These are phyloP conservation scores for Berghia stephanieae DNA, from an alignment of 1,140 invertebrate genomes.

Conservation along the genomic window DNA sequence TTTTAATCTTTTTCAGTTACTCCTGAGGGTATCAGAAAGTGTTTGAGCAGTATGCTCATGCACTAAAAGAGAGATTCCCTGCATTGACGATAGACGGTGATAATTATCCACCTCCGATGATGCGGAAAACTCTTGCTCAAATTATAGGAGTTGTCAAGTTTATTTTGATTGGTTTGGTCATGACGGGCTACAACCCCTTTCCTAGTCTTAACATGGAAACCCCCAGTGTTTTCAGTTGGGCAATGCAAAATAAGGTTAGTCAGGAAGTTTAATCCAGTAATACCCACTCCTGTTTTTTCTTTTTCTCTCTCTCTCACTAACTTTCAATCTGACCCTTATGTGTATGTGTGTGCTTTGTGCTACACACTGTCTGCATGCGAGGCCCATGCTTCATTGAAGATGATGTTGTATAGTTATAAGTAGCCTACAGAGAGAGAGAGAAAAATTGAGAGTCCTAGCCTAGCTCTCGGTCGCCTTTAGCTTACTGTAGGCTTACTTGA, in stretches of 20 bases:
- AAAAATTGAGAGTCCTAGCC: too few relatives aligned
- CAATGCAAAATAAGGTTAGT: slow-evolving; percentile 84
- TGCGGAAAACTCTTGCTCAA: slow-evolving; percentile 85
- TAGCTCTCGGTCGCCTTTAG: too few relatives aligned
- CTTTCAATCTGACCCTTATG: not conserved
- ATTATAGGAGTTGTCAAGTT: slow-evolving; percentile 81
- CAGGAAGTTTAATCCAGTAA: not conserved
- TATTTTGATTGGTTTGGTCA: slow-evolving; percentile 84
- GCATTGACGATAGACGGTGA: slow-evolving; percentile 88
- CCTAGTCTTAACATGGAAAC: slow-evolving; percentile 72
- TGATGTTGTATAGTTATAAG: too few relatives aligned
- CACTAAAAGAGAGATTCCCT: slow-evolving; percentile 92
- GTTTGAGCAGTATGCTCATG: slow-evolving; percentile 90
- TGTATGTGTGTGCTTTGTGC: too few relatives aligned
- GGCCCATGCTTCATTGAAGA: too few relatives aligned
- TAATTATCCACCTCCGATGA: slow-evolving; percentile 90
- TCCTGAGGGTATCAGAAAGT: slow-evolving; percentile 77
- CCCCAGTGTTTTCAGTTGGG: slow-evolving; percentile 88
- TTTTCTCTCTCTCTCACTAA: not conserved
- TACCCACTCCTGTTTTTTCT: too few relatives aligned
- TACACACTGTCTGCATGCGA: too few relatives aligned
- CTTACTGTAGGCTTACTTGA: too few relatives aligned
- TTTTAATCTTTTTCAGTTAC: slow-evolving; percentile 69
- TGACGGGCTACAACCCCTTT: slow-evolving; percentile 84
- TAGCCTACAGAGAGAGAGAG: too few relatives aligned